phyloP scores from a whole-genome alignment of 2,888 invertebrate species.

The Protophormia terraenovae region DNA sequence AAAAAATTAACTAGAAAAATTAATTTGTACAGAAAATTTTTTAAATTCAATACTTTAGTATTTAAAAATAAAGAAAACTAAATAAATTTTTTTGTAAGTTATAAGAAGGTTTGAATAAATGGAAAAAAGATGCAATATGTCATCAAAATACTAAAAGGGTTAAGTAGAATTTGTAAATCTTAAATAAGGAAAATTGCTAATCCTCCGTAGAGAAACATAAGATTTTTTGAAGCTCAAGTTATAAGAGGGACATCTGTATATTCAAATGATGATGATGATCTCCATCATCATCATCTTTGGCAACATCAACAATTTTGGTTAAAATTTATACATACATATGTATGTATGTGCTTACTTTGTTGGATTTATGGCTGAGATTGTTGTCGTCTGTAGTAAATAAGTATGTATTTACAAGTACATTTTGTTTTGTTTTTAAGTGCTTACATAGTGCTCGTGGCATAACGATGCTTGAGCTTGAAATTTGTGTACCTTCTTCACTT shows the following conservation, averaged over 20 bases:
- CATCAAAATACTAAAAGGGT: too few relatives aligned
- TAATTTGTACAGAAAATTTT: too few relatives aligned
- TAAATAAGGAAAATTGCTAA: too few relatives aligned
- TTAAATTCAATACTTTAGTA: too few relatives aligned
- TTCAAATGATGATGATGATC: neutral
- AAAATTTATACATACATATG: neutral
- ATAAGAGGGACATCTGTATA: neutral
- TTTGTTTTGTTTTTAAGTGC: conserved; percentile 36
- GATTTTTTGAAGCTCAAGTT: too few relatives aligned
- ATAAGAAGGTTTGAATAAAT: too few relatives aligned
- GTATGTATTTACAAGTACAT: neutral
- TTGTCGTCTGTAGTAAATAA: neutral
- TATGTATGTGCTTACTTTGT: neutral
- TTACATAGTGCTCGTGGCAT: conserved; percentile 58
- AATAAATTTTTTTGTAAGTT: too few relatives aligned
- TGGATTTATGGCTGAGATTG: conserved; percentile 1
- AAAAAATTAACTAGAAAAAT: too few relatives aligned
- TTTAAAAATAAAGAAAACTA: too few relatives aligned
- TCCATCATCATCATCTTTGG: neutral
- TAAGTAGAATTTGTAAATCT: too few relatives aligned
- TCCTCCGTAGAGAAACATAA: too few relatives aligned
- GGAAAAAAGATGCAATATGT: too few relatives aligned
- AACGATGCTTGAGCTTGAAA: conserved; percentile 47
- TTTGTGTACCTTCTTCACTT: neutral
- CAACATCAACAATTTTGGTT: conserved; percentile 3